Base-by-base conservation (phyloP, 2,797 vertebrate genomes). In the Syndactyla subalaris region DNA sequence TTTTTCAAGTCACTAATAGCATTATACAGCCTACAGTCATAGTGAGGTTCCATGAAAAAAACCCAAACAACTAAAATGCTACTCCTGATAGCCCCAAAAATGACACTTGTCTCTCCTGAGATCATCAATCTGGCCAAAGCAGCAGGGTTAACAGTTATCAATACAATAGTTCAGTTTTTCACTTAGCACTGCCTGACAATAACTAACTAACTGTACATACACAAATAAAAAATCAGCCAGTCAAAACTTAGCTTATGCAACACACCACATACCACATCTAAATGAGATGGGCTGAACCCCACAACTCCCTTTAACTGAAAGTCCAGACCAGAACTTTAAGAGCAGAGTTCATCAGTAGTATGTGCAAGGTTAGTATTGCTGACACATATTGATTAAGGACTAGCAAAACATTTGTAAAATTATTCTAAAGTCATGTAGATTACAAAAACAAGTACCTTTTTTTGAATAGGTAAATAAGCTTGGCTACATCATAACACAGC, bases 401-500 rank as follows among this genome's bases (percentile, higher is more conserved):
- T 57, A 24, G 23, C 27, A 95, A 77, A 58, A 38, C 14, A 43
- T 46, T 61, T 10, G 20, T 8, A 48, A n/a, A 73, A 67, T 49
- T n/a, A 79, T 11, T 14, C 52, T 63, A 54, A 77, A 87, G 4
- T 46, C 0, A 0, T 2, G 12, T 4, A 59, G 55, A 43, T 38
- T 72, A 83, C 62, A 68, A 75, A 85, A 84, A 24, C 4, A 71
- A 49, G 18, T 96, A 99, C 99, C 98, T 99, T 97, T 99, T 98
- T 80, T 95, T 98, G 95, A 98, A 98, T 16, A 99, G 97, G 65
- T 97, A 22, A 51, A 99, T 98, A 70, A 99, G 98, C 75, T 97
- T 98, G 85, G 98, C 95, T 79, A 99, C 99, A 0, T 99, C 90
- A 2, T 99, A 99, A 80, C 98, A 99, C 83, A 99, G 93, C 78